Base-by-base conservation (phyloP, 2,888 invertebrate genomes). In the Reticulitermes lucifugus region DNA sequence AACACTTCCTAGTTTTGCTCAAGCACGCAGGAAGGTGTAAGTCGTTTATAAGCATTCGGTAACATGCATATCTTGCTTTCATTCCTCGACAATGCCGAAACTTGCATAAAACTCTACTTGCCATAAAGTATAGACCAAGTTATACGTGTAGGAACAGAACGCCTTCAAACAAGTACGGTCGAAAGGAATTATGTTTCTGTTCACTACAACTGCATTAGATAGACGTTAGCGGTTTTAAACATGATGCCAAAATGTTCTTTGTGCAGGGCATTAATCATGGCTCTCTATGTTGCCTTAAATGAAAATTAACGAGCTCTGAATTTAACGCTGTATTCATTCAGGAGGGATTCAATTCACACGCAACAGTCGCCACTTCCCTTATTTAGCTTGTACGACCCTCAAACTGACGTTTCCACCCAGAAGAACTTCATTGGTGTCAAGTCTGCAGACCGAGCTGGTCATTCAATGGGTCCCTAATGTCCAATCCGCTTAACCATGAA, bases 351-450 rank as follows among this genome's bases (percentile, higher is more conserved):
- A 77, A 9, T 77, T 77, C 77, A 77, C 77, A 46, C n/a, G n/a
- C 3, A 77, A 46, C 77, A 46, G 7, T 41, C 73, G 10, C 73
- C 77, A 43, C 43, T n/a, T 43, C 77, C 22, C 46, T 77, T 77
- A 77, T 77, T 77, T 77, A 77, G 22, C n/a, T 51, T 7, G 43
- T 43, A 77, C n/a, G 46, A 41, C 77, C 46, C 77, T 77, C 41
- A 77, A 51, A 46, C 25, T 77, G 77, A 77, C 46, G 77, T 77
- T 77, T 10, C 77, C n/a, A 77, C 51, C 77, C 77, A 46, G 43
- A 77, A 77, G 43, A 77, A 77, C 77, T 77, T n/a, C 77, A 77
- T 77, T 77, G 77, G 77, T 77, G 77, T 77, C 77, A 77, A 77
- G 77, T 51, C n/a, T 77, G 22, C 21, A 46, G 46, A 77, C 77